Conservation (phyloP, 2,113 vertebrate species). For the Pristiophorus japonicus region DNA sequence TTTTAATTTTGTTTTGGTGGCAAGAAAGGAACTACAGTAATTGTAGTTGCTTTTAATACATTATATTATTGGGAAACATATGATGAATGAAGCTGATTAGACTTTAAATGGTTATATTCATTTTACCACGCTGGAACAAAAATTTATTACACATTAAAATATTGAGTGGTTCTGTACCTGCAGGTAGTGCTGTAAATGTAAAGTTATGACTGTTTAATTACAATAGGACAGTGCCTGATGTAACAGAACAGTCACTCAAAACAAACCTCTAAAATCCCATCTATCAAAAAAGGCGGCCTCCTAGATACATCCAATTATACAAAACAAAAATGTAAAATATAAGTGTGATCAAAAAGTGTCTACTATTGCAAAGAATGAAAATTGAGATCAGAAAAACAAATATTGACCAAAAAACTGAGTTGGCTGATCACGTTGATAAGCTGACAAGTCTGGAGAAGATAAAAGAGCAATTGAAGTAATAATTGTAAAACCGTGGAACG, state of each 20-base stretch:
- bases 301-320: neutral
- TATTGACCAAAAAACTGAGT: neutral
- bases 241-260: neutral
- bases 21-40: conserved; percentile 43
- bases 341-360: neutral
- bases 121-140: neutral
- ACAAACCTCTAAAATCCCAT: neutral
- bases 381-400: neutral
- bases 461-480: neutral
- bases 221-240: no score
- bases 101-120: neutral
- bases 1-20: conserved; percentile 42
- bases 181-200: neutral
- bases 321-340: neutral
- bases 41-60: conserved; percentile 40
- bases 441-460: neutral
- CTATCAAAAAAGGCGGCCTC: neutral
- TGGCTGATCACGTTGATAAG: neutral
- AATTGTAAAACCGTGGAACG: neutral
- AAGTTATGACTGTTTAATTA: neutral
- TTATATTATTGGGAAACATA: neutral
- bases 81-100: no score
- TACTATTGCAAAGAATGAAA: neutral
- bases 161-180: neutral
- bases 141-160: neutral